Conservation (phyloP, 2,797 vertebrate species). For the Scarus forsteni region DNA sequence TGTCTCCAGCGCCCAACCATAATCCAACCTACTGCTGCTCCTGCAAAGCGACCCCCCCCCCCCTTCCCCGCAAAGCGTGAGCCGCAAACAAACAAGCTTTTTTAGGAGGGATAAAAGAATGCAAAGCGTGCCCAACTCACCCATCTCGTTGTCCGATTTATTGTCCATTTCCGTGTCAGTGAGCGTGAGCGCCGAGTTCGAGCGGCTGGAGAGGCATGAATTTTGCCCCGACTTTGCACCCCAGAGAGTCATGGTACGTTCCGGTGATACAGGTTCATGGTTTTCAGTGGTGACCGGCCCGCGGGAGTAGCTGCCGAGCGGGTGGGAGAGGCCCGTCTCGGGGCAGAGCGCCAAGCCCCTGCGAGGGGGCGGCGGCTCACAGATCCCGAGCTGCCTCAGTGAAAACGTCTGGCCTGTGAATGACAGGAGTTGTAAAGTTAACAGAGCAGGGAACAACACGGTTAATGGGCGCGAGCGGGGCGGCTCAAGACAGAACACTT, state of each 20-base stretch:
- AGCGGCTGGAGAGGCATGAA: constrained; percentile 96
- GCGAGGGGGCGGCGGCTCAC: constrained; percentile 92
- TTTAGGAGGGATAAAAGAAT: constrained; percentile 28
- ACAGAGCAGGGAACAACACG: constrained; percentile 67
- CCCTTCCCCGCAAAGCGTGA: constrained; percentile 25
- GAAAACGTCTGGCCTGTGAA: constrained; percentile 96
- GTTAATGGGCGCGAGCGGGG: constrained; percentile 59
- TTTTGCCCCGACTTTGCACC: constrained; percentile 93
- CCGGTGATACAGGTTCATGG: constrained; percentile 94
- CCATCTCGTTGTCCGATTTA: constrained; percentile 96
- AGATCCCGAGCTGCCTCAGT: constrained; percentile 97
- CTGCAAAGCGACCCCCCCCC: constrained; percentile 30
- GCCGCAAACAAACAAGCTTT: constrained; percentile 35
- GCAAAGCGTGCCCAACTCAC: constrained; percentile 86
- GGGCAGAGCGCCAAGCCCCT: constrained; percentile 95
- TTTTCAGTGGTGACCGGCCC: constrained; percentile 91
- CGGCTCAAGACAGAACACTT: constrained; percentile 45
- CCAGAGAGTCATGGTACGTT: constrained; percentile 96
- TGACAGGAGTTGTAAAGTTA: constrained; percentile 76
- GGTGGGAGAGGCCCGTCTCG: constrained; percentile 95
- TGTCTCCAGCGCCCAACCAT: constrained; percentile 44
- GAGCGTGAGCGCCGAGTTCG: constrained; percentile 97
- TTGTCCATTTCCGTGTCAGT: constrained; percentile 98
- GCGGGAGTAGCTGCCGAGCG: constrained; percentile 90
- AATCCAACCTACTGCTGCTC: constrained; percentile 55